Conservation (phyloP, 1,140 invertebrate species). For the Ectropis grisescens region DNA sequence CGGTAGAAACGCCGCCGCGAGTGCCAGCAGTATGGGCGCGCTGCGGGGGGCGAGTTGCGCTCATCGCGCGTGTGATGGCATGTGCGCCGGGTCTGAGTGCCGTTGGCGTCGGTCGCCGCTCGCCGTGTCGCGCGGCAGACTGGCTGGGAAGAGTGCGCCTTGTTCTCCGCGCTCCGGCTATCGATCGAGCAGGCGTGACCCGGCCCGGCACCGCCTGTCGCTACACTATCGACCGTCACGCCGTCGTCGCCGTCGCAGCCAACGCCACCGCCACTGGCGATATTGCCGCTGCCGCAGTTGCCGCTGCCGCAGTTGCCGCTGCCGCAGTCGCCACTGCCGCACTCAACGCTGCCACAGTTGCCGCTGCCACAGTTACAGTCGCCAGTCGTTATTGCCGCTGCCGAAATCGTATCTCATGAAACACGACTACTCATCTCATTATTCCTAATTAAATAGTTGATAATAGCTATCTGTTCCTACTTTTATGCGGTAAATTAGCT, state of each 20-base stretch:
- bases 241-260: constrained; percentile 36
- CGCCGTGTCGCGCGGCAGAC: constrained; percentile 35
- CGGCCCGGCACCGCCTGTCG: constrained; percentile 42
- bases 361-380: too few species aligned
- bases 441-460: too few species aligned
- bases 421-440: too few species aligned
- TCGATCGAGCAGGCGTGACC: constrained; percentile 39
- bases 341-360: too few species aligned
- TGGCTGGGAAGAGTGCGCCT: constrained; percentile 13
- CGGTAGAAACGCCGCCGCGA: constrained; percentile 43
- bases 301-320: constrained; percentile 17
- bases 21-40: constrained; percentile 40
- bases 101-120: constrained; percentile 11
- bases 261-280: too few species aligned
- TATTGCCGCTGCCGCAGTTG: too few species aligned
- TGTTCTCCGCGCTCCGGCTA: constrained; percentile 19
- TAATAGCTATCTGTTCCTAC: too few species aligned
- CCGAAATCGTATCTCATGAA: too few species aligned
- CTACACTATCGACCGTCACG: constrained; percentile 41
- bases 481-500: too few species aligned
- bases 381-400: too few species aligned
- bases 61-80: constrained; percentile 41
- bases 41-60: constrained; percentile 33
- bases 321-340: constrained; percentile 28
- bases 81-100: constrained; percentile 17